phyloP scores from a whole-genome alignment of 2,113 vertebrate species.

The Caracal caracal region DNA sequence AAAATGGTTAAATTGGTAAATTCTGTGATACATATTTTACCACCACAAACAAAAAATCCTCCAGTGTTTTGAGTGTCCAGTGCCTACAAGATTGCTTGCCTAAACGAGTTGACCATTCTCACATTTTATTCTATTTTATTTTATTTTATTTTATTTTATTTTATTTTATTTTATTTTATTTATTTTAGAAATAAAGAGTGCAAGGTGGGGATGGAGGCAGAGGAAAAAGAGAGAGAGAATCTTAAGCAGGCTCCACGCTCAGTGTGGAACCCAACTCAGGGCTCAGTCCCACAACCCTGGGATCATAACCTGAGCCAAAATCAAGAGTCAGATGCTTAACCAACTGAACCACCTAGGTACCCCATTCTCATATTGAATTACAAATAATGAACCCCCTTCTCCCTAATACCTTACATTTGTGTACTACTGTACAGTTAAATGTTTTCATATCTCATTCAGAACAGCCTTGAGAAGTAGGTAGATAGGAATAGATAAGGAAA shows the following conservation, averaged over 20 bases:
- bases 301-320: no score
- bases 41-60: background rate
- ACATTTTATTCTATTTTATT: background rate
- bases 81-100: background rate
- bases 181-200: no score
- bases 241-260: no score
- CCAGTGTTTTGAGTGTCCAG: background rate
- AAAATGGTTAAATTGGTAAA: background rate
- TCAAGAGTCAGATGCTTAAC: no score
- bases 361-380: background rate
- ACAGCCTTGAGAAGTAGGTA: background rate
- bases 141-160: no score
- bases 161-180: no score
- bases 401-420: background rate
- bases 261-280: no score
- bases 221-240: no score
- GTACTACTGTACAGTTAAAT: background rate
- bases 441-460: background rate
- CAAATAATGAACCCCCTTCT: background rate
- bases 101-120: background rate
- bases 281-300: no score
- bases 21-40: background rate
- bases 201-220: no score
- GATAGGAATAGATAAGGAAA: background rate
- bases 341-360: no score